Base-by-base conservation (phyloP, 1,140 invertebrate genomes). In the Drepana arcuata region DNA sequence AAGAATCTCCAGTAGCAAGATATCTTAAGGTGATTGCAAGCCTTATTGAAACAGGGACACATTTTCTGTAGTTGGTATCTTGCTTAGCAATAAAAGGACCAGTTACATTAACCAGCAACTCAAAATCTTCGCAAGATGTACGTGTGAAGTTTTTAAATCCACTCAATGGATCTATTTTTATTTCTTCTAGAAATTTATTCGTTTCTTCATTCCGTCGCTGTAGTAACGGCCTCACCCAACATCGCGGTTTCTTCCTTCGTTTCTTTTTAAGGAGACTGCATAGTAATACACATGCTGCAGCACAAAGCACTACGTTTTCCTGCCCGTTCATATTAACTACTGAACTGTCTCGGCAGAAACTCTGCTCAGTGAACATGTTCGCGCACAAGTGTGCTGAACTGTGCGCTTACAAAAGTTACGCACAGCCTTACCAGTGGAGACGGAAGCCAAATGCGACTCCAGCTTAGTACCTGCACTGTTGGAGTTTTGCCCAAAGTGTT, bases 1-100 rank as follows among this genome's bases (percentile, higher is more conserved):
- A 44, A 23, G 24, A 33, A 34, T 44, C 41, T 28, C 41, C 41
- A 34, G 34, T 44, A 10, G 41, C 21, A 10, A 44, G 16, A 27
- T 33, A 44, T 29, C 34, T 37, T 24, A 44, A 38, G 9, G 41
- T 44, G 1, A 44, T 23, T 14, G 39, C 31, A 23, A 38, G 35
- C 25, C 32, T 37, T 23, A 18, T 29, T 25, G 23, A 25, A 38
- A 25, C 13, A 14, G 15, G 10, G 16, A 41, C 16, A 34, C 23
- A 14, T 16, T 41, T 41, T 16, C 39, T 30, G 23, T 25, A 23
- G 23, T 29, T 34, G n/a, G 34, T 44, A 27, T 44, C 34, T 35
- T 44, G 21, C 16, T 44, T 44, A 16, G 24, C 24, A 32, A 44
- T 44, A 7, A 29, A 15, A 14, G 34, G 41, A 23, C 16, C 24